Evolutionary conservation across 2,797 vertebrate species (phyloP).

Genomic region (Molothrus ater): DNA sequence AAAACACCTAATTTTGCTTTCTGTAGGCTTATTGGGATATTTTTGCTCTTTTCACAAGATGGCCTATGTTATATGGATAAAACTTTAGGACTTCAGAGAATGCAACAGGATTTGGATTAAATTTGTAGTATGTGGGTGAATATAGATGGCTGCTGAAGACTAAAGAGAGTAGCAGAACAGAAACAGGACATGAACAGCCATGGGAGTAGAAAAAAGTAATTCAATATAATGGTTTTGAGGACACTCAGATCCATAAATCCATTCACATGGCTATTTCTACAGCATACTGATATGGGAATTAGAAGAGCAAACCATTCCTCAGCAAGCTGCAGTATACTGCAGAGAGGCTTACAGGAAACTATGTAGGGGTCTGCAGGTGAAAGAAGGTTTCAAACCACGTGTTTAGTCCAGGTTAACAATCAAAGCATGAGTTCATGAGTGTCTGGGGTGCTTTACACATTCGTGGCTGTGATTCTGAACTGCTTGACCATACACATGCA

Average conservation of each 20-base stretch:
- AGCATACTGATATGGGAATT: neutral
- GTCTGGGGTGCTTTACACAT: neutral
- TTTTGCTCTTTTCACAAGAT: neutral
- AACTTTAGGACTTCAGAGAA: neutral
- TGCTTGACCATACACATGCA: neutral
- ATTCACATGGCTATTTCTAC: neutral
- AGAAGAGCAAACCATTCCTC: neutral
- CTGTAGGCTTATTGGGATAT: neutral
- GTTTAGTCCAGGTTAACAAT: neutral
- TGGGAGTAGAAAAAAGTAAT: neutral
- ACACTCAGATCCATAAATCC: neutral
- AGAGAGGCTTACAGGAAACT: neutral
- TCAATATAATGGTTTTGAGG: neutral
- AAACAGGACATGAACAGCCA: neutral
- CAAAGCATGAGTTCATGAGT: neutral
- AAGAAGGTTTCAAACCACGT: neutral
- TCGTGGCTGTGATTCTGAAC: neutral
- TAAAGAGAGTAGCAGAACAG: neutral
- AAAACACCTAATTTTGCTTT: neutral
- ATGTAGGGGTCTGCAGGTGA: neutral
- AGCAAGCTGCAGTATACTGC: neutral
- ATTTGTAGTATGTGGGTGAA: neutral
- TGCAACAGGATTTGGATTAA: neutral
- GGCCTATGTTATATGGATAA: neutral
- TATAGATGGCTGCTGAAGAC: neutral